Evolutionary conservation across 2,888 invertebrate species (phyloP).

Genomic region (Sarcophaga variegata): DNA sequence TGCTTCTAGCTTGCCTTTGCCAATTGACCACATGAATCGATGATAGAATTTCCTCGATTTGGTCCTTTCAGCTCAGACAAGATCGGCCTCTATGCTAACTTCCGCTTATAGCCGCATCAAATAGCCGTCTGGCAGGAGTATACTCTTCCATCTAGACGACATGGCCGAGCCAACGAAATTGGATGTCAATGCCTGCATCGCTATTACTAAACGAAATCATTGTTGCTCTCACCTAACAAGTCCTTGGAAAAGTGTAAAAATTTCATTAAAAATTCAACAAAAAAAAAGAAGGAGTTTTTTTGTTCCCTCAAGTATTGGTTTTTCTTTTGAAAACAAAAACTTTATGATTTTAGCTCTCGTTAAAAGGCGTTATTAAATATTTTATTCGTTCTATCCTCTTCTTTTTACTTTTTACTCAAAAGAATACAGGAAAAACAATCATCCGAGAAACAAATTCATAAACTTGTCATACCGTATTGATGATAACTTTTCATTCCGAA

Average conservation of each 20-base stretch:
- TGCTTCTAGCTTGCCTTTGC: too few species aligned
- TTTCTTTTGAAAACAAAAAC: slow-evolving; percentile 3
- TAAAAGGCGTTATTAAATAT: slow-evolving; percentile 13
- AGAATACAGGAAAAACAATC: neutral
- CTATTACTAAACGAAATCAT: too few species aligned
- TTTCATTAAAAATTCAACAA: neutral
- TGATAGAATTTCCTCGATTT: too few species aligned
- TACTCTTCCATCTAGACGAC: too few species aligned
- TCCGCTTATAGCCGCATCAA: too few species aligned
- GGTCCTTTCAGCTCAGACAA: too few species aligned
- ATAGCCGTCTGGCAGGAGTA: too few species aligned
- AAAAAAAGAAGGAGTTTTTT: neutral
- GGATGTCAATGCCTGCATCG: too few species aligned
- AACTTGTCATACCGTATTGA: neutral
- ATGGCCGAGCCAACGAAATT: too few species aligned
- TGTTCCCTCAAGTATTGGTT: neutral
- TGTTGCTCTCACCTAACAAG: neutral
- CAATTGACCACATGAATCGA: too few species aligned
- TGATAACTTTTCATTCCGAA: neutral
- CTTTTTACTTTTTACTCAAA: neutral
- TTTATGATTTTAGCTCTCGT: slow-evolving; percentile 9
- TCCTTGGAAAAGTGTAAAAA: neutral
- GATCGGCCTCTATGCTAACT: too few species aligned
- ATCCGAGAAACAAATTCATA: neutral
- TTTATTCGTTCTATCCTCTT: neutral